Percentiles rank a stretch among this genome's conserved stretches.
Conservation (phyloP, 2,113 vertebrate species). For the Dipodomys spectabilis region DNA sequence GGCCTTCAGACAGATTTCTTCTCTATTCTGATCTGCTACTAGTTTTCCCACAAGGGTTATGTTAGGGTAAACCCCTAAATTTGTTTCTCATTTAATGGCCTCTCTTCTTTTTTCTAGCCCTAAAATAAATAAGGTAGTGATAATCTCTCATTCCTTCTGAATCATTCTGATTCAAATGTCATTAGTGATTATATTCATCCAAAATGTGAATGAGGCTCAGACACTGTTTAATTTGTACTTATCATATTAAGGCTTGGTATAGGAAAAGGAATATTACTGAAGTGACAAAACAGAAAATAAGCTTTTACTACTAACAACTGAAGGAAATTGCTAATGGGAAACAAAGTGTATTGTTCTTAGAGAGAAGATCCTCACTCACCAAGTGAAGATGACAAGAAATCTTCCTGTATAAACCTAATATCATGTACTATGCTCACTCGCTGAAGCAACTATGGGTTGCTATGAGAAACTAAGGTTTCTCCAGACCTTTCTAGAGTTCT, state of each 20-base stretch:
- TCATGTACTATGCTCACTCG: no score
- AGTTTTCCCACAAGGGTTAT: conserved; percentile 47
- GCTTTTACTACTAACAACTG: not conserved
- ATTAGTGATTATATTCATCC: conserved; percentile 3
- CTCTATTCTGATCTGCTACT: not conserved
- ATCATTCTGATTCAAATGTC: conserved; percentile 61
- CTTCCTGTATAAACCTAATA: not conserved
- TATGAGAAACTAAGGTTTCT: no score
- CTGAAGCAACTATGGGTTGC: not conserved
- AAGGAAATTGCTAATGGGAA: conserved; percentile 37
- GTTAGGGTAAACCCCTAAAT: conserved; percentile 7
- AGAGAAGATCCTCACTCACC: not conserved
- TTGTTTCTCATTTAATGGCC: conserved; percentile 54
- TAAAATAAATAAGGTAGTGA: conserved; percentile 70
- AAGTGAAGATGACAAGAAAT: not conserved
- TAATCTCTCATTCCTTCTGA: conserved; percentile 54
- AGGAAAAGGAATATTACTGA: not conserved
- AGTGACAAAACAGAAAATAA: conserved; percentile 10
- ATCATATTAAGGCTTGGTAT: not conserved
- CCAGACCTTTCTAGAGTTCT: not conserved
- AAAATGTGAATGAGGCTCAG: conserved; percentile 60
- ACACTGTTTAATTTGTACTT: conserved; percentile 32
- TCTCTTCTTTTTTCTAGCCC: conserved; percentile 9
- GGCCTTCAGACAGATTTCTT: not conserved
- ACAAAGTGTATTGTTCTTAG: not conserved